Evolutionary conservation across 2,113 vertebrate species (phyloP).

Genomic region (Pundamilia nyererei): DNA sequence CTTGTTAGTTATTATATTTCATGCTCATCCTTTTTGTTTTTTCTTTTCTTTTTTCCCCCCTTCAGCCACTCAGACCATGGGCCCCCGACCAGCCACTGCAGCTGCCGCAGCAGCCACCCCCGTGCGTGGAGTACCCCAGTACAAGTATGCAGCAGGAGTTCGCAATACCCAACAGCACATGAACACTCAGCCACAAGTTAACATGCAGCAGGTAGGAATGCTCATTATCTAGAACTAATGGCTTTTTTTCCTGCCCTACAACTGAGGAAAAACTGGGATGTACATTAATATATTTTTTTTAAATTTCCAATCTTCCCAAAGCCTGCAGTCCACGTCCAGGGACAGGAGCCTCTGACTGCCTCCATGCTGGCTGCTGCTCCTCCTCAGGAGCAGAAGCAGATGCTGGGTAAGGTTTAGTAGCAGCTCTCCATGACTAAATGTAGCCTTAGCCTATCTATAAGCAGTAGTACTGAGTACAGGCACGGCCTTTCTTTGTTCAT

Average conservation of each 20-base stretch:
- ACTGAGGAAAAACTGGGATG: neutral
- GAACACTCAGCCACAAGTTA: conserved; percentile 80
- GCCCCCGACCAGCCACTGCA: conserved; percentile 74
- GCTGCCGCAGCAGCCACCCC: conserved; percentile 77
- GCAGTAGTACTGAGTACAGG: neutral
- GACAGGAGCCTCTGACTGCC: conserved; percentile 94
- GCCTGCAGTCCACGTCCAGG: conserved; percentile 95
- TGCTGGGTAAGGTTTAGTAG: conserved; percentile 81
- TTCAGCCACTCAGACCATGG: conserved; percentile 78
- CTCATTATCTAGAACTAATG: neutral
- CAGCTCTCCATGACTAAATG: neutral
- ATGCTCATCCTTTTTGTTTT: neutral
- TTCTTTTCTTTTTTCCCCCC: neutral
- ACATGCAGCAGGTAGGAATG: conserved; percentile 87
- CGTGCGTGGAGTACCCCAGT: conserved; percentile 86
- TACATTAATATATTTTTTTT: neutral
- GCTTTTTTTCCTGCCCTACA: neutral
- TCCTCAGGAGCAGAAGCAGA: conserved; percentile 98
- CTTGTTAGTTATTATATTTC: neutral
- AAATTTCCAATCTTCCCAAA: conserved; percentile 20
- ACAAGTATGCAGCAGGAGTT: conserved; percentile 89
- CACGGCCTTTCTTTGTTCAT: neutral
- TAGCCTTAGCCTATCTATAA: neutral
- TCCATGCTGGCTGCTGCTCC: conserved; percentile 96
- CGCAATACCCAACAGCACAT: conserved; percentile 92